phyloP scores from a whole-genome alignment of 2,113 vertebrate species.

The Hydrolagus affinis region DNA sequence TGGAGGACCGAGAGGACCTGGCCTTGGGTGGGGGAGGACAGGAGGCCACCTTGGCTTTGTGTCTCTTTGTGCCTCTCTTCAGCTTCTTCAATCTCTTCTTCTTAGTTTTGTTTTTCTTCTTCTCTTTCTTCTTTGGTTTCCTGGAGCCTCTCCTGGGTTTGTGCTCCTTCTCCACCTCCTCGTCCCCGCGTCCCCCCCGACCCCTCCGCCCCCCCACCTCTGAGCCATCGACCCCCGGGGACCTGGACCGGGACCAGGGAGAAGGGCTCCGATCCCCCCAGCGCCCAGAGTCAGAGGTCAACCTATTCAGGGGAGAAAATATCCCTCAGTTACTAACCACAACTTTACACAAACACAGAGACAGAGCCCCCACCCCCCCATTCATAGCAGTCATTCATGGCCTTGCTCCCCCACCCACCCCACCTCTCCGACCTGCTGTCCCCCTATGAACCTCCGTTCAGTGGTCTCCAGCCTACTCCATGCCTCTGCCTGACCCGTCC shows the following conservation, averaged over 20 bases:
- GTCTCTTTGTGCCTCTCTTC: slow-evolving; percentile 75
- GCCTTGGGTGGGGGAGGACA: slow-evolving; percentile 42
- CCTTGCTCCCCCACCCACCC: too few species aligned
- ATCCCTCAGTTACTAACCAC: too few species aligned
- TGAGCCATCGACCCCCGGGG: slow-evolving; percentile 63
- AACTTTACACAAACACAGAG: too few species aligned
- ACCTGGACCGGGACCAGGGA: slow-evolving; percentile 74
- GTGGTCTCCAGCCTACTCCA: too few species aligned
- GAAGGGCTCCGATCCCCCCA: slow-evolving; percentile 83
- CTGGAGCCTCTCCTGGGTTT: slow-evolving; percentile 63
- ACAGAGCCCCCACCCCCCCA: too few species aligned
- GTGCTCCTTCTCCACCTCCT: too few species aligned
- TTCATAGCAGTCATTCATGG: too few species aligned
- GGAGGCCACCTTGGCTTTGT: slow-evolving; percentile 54
- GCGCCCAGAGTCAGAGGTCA: slow-evolving; percentile 69
- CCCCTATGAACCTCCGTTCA: too few species aligned
- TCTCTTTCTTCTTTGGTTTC: slow-evolving; percentile 59
- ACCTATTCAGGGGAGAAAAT: slow-evolving; percentile 41
- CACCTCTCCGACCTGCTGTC: too few species aligned
- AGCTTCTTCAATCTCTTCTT: slow-evolving; percentile 83
- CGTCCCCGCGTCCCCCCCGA: too few species aligned
- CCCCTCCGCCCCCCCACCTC: too few species aligned
- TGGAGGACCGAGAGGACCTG: slow-evolving; percentile 59
- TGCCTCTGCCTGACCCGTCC: too few species aligned
- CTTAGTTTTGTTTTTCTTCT: slow-evolving; percentile 80